Evolutionary conservation across 2,797 vertebrate species (phyloP).

Genomic region (Gastrophryne carolinensis): DNA sequence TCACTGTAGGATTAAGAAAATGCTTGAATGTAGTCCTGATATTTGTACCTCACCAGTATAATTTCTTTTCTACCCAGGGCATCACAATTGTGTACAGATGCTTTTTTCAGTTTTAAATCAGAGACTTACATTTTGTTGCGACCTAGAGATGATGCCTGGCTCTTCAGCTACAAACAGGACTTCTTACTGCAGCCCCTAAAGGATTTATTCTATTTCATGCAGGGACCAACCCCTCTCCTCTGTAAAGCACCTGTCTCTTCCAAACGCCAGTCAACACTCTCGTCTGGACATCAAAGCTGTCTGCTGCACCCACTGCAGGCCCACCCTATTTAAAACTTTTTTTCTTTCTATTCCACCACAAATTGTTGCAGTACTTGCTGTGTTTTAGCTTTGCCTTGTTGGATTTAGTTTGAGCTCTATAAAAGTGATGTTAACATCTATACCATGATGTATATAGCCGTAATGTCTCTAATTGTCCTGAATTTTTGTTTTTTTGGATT

Average conservation of each 20-base stretch:
- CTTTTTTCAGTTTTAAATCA: slow-evolving; percentile 32
- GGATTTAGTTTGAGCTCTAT: slow-evolving; percentile 2
- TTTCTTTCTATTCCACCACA: neutral
- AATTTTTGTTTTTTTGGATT: neutral
- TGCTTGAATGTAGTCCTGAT: too few species aligned
- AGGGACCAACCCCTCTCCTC: slow-evolving; percentile 37
- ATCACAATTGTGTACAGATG: slow-evolving; percentile 3
- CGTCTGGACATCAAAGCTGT: neutral
- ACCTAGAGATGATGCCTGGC: slow-evolving; percentile 24
- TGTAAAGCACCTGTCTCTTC: slow-evolving; percentile 23
- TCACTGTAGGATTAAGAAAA: too few species aligned
- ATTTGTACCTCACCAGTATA: neutral
- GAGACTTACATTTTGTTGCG: slow-evolving; percentile 41
- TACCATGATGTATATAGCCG: slow-evolving; percentile 6
- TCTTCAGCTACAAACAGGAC: slow-evolving; percentile 4
- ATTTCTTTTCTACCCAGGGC: slow-evolving; percentile 16
- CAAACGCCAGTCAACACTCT: neutral
- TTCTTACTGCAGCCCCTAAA: slow-evolving; percentile 10
- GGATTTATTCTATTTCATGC: slow-evolving; percentile 42
- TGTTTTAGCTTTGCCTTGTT: slow-evolving; percentile 14
- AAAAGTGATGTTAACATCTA: slow-evolving; percentile 5
- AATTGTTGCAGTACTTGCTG: neutral
- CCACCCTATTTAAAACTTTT: neutral
- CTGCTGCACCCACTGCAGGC: neutral
- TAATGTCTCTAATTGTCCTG: slow-evolving; percentile 5